Evolutionary conservation across 2,797 vertebrate genomes (phyloP).

Genomic region (Nyctibius grandis): DNA sequence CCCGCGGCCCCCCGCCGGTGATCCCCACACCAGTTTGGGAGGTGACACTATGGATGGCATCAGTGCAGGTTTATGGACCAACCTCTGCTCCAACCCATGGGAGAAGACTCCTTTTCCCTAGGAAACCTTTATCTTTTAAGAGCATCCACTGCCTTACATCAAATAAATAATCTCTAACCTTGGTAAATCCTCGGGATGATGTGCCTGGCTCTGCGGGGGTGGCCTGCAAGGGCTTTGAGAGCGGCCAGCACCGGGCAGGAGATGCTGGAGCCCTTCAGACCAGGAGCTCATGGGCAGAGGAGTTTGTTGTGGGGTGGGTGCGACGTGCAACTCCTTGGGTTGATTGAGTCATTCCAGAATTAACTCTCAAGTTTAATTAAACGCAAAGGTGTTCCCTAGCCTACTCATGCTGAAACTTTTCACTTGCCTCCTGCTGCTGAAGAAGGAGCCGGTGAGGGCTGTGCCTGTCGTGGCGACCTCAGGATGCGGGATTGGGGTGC

Average conservation of each 20-base stretch:
- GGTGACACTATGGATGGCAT: fast-evolving
- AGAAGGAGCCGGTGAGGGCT: neutral
- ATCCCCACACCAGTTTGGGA: neutral
- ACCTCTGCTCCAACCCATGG: neutral
- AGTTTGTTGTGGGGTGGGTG: neutral
- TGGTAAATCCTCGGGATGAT: fast-evolving
- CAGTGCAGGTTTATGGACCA: neutral
- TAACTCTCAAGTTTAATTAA: neutral
- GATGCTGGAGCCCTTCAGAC: neutral
- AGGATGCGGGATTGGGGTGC: neutral
- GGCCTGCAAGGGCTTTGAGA: neutral
- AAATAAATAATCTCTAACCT: fast-evolving
- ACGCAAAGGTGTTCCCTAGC: neutral
- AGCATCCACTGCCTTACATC: fast-evolving
- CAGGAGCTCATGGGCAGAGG: neutral
- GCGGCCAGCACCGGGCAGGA: fast-evolving
- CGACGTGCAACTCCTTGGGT: neutral
- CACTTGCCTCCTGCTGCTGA: neutral
- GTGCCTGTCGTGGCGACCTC: fast-evolving
- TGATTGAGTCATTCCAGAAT: neutral
- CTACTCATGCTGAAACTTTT: neutral
- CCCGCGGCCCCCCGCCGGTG: fast-evolving
- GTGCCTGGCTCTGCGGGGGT: neutral
- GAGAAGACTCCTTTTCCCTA: neutral
- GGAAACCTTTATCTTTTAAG: neutral